Base-by-base conservation (phyloP, 1,140 invertebrate genomes). In the Apolygus lucorum region DNA sequence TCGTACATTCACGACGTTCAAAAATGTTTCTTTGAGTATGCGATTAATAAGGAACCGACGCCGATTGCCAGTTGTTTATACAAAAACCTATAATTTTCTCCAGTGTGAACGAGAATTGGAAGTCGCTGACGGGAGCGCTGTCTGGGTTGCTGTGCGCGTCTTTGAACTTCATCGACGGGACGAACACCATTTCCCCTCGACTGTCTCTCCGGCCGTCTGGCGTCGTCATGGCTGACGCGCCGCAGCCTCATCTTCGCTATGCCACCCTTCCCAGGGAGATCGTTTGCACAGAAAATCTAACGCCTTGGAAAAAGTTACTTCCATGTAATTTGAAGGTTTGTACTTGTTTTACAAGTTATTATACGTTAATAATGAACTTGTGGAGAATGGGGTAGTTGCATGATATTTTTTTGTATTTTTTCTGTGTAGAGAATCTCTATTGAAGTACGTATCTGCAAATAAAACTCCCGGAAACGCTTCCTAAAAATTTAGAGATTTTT, bases 241-340 rank as follows among this genome's bases (percentile, higher is more conserved):
- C 52, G 74, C 83, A 82, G 72, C 84, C 82, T 70, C 81, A 82
- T 73, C 78, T 92, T 52, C 82, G 91, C 72, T 98, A 98, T 83
- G 87, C 95, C 1, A 88, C 90, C 52, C 79, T 99, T 68, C 94
- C 96, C 0, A 83, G 91, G 71, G 97, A 99, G 86, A 92, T 95
- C 76, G 93, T 98, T 8, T 99, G 97, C 77, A 99, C 96, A 22
- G 96, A 99, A 83, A 99, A 99, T 83, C 82, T 99, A 73, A 99
- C 96, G 28, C 96, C 96, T 1, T 99, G 95, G 89, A 96, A 96
- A 76, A 99, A 99, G 79, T 80, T 99, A 1, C 77, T 99, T 29
- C 96, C 96, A 1, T 99, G 96, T 82, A 87, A 91, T 77, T 88
- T 90, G 52, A 89, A 87, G 79, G 84, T 87, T 78, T 17, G 8